Conservation (phyloP, 1,140 invertebrate genomes). For the Brachionus asplanchnoidis region DNA sequence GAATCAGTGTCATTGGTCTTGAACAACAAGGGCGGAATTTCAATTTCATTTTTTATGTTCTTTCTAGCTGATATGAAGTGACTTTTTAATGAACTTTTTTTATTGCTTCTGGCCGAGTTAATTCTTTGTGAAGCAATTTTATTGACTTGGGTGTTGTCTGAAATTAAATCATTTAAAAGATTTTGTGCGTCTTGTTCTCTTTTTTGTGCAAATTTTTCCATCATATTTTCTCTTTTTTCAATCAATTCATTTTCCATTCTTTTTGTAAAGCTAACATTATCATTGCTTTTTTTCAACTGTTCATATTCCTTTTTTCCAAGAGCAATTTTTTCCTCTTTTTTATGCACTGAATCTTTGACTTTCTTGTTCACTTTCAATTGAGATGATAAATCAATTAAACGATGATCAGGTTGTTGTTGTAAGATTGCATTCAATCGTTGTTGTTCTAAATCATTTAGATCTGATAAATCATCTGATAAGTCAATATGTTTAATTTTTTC, state of each 20-base stretch:
- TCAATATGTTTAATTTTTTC: neutral
- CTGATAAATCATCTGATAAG: neutral
- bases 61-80: neutral
- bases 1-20: neutral
- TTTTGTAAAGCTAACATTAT: neutral
- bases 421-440: neutral
- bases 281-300: neutral
- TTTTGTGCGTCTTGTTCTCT: slow-evolving; percentile 18
- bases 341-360: neutral
- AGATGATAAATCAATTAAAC: no score
- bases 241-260: neutral
- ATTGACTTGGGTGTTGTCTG: neutral
- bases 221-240: neutral
- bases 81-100: neutral
- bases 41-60: neutral
- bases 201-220: neutral
- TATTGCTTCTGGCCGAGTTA: neutral
- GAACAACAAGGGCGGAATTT: neutral
- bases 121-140: neutral
- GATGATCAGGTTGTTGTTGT: no score
- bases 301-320: neutral
- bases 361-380: neutral
- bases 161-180: neutral
- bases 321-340: neutral
- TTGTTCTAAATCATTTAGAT: neutral